A percentile compares a stretch with the other conserved stretches of the same genome.
These are phyloP conservation scores for Physeter macrocephalus DNA, from an alignment of 2,113 vertebrate species.

Conservation along the genomic window DNA sequence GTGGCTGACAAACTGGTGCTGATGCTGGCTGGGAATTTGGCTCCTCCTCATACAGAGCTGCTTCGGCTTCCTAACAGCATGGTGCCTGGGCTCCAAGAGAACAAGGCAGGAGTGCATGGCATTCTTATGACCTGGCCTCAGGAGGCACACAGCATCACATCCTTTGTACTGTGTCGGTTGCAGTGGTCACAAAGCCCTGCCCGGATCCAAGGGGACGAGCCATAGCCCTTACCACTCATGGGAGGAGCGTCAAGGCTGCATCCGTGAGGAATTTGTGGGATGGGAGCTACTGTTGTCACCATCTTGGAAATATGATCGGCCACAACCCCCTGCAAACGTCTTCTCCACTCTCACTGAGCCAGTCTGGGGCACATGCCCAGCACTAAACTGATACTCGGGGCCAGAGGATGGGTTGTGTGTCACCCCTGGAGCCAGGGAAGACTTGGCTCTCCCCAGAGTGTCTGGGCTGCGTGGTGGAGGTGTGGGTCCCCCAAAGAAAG, in stretches of 20 bases:
- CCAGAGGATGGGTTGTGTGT: fast-evolving
- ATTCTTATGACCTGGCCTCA: not conserved
- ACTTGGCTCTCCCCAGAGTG: not conserved
- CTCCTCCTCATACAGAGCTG: not conserved
- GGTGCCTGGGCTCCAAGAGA: not conserved
- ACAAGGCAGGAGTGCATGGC: fast-evolving
- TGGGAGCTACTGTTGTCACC: not conserved
- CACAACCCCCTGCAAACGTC: no score
- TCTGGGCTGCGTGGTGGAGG: not conserved
- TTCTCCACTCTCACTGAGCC: not conserved
- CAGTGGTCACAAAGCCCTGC: not conserved
- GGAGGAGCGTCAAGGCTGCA: not conserved
- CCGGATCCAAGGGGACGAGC: not conserved
- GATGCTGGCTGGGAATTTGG: not conserved
- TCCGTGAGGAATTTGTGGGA: fast-evolving
- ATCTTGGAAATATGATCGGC: fast-evolving
- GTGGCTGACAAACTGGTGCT: no score
- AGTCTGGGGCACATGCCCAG: not conserved
- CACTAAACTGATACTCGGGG: not conserved
- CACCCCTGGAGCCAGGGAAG: not conserved
- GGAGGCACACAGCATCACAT: not conserved
- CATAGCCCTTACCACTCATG: fast-evolving
- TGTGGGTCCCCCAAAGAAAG: not conserved
- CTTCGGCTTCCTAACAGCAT: not conserved
- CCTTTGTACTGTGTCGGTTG: fast-evolving